These are phyloP conservation scores for Trachemys scripta DNA, from an alignment of 2,113 vertebrate species.

Conservation along the genomic window DNA sequence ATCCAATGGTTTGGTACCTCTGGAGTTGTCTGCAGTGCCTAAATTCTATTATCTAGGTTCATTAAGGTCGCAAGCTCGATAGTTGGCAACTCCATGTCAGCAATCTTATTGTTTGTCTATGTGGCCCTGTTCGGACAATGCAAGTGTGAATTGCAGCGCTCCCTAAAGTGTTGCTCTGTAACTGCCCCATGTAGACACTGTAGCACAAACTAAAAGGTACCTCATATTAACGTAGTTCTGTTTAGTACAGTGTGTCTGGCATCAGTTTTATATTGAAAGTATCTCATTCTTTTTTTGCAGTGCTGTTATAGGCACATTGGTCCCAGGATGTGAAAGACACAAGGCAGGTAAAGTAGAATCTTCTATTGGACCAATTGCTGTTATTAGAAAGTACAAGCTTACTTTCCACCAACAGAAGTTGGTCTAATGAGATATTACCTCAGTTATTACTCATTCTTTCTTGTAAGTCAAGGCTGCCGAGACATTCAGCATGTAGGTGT, in stretches of 20 bases:
- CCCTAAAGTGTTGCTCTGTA: too few relatives aligned
- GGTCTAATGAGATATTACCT: neutral
- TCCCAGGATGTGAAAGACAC: too few relatives aligned
- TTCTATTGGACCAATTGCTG: neutral
- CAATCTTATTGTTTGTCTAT: neutral
- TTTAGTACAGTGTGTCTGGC: neutral
- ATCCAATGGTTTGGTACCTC: neutral
- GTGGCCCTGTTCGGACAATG: too few relatives aligned
- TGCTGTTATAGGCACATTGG: too few relatives aligned
- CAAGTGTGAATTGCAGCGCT: too few relatives aligned
- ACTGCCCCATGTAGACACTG: too few relatives aligned
- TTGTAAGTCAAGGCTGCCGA: neutral
- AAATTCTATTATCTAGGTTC: neutral
- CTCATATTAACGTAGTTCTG: too few relatives aligned
- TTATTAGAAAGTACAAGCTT: neutral
- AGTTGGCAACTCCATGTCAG: neutral
- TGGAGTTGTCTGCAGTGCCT: slow-evolving; percentile 2
- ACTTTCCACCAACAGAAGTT: neutral
- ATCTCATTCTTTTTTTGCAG: neutral
- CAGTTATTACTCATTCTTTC: neutral
- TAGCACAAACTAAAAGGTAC: too few relatives aligned
- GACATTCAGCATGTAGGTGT: neutral
- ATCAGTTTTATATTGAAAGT: neutral
- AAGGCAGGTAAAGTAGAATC: too few relatives aligned
- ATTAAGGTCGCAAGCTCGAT: neutral